Conservation (phyloP, 2,797 vertebrate genomes). For the Enteromius viviparus region DNA sequence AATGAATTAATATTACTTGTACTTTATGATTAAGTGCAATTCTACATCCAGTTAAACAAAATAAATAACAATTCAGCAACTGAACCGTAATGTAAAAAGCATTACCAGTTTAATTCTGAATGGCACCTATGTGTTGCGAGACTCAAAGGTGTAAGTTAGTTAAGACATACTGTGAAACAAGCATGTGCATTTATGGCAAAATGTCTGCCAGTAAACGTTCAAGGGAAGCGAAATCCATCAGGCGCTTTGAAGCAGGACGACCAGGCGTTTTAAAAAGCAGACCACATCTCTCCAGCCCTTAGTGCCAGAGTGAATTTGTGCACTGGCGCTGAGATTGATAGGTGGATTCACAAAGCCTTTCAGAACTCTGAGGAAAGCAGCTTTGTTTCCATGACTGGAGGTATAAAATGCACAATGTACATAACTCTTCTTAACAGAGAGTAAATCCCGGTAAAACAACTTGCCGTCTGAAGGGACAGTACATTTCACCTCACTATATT, state of each 20-base stretch:
- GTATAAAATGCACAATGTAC: conserved; percentile 75
- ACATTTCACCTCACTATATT: conserved; percentile 78
- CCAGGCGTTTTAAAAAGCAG: conserved; percentile 47
- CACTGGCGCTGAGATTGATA: conserved; percentile 70
- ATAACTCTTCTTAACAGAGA: conserved; percentile 81
- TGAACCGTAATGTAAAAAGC: neutral
- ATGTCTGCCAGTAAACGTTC: neutral
- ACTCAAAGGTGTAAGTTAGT: neutral
- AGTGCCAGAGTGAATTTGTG: conserved; percentile 67
- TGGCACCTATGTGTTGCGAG: neutral
- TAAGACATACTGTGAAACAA: neutral
- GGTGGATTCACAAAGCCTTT: conserved; percentile 72
- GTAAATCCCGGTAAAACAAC: conserved; percentile 80
- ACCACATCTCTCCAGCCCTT: conserved; percentile 56
- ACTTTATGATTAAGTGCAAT: neutral
- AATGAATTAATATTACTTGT: neutral
- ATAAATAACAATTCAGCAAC: neutral
- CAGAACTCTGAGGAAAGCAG: conserved; percentile 72
- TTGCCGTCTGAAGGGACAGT: conserved; percentile 71
- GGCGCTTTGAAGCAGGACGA: conserved; percentile 31
- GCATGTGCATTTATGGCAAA: conserved; percentile 9
- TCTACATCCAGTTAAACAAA: neutral
- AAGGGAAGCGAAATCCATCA: conserved; percentile 36
- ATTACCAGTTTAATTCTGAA: neutral
- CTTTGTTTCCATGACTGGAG: conserved; percentile 71